Percentiles rank a stretch among this genome's conserved stretches.
Evolutionary conservation across 2,113 vertebrate species (phyloP).

Genomic region (Kryptolebias marmoratus): DNA sequence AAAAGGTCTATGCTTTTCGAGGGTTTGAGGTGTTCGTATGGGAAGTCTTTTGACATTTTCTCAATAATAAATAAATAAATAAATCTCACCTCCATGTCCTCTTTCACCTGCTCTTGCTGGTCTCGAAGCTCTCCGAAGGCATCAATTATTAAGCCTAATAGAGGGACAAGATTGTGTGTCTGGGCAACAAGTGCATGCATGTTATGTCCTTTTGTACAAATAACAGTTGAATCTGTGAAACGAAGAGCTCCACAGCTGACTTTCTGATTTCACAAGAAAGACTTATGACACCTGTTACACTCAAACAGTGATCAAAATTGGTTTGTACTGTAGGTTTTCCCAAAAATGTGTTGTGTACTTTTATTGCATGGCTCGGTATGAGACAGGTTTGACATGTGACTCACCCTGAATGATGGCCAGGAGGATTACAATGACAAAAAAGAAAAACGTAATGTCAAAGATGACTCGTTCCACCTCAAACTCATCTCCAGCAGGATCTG

Average conservation of each 20-base stretch:
- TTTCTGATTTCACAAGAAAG: conserved; percentile 16
- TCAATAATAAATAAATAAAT: neutral
- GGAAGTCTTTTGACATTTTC: neutral
- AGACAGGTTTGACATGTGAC: conserved; percentile 3
- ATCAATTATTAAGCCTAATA: conserved; percentile 76
- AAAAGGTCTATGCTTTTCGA: neutral
- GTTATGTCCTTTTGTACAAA: neutral
- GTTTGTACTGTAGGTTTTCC: neutral
- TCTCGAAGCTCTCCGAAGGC: conserved; percentile 77
- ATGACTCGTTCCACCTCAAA: conserved; percentile 94
- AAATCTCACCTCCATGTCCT: conserved; percentile 75
- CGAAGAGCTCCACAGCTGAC: neutral
- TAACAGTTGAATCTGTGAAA: neutral
- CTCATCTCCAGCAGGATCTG: conserved; percentile 94
- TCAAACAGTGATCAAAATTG: neutral
- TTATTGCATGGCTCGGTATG: conserved; percentile 2
- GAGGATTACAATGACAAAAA: conserved; percentile 97
- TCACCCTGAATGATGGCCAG: conserved; percentile 97
- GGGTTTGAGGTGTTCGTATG: neutral
- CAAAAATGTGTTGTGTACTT: neutral
- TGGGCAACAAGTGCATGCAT: neutral
- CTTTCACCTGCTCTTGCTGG: conserved; percentile 78
- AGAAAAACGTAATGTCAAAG: conserved; percentile 98
- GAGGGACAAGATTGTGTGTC: neutral
- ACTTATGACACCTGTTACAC: conserved; percentile 3